phyloP scores from a whole-genome alignment of 2,113 vertebrate species.

The Ceyx melanurus region DNA sequence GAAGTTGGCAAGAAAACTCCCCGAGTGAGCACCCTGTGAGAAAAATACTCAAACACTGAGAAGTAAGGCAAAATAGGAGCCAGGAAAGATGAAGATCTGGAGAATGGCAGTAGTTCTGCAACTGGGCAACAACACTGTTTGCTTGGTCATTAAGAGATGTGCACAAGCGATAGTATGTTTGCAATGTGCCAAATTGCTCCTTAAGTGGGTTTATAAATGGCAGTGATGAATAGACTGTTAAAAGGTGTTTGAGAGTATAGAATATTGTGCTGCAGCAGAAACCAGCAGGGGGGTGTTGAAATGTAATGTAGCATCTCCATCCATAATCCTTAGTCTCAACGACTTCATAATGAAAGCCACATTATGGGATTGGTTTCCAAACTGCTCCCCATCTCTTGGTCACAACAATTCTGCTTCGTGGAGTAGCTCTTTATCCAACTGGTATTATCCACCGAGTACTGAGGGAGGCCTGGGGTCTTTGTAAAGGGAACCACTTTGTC shows the following conservation, averaged over 20 bases:
- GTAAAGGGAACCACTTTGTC: background rate
- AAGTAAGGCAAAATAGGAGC: constrained; percentile 20
- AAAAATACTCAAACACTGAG: constrained; percentile 29
- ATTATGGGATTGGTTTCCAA: background rate
- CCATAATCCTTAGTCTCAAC: background rate
- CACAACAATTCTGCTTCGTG: background rate
- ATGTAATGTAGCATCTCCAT: background rate
- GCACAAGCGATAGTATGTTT: background rate
- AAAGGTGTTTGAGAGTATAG: background rate
- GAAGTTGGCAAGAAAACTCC: constrained; percentile 58
- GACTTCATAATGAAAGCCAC: background rate
- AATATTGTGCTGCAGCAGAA: background rate
- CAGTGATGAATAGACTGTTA: background rate
- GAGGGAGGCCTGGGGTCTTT: background rate
- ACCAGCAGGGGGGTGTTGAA: background rate
- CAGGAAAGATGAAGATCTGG: background rate
- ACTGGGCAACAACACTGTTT: background rate
- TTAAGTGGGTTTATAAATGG: background rate
- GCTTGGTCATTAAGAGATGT: background rate
- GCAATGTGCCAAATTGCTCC: background rate
- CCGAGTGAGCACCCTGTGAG: constrained; percentile 28
- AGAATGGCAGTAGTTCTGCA: background rate
- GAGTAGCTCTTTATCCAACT: background rate
- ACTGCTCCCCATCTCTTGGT: background rate
- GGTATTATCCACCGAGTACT: background rate